A percentile compares a stretch with the other conserved stretches of the same genome.
These are phyloP conservation scores for Nemoura dubitans DNA, from an alignment of 2,888 invertebrate genomes.

Conservation along the genomic window DNA sequence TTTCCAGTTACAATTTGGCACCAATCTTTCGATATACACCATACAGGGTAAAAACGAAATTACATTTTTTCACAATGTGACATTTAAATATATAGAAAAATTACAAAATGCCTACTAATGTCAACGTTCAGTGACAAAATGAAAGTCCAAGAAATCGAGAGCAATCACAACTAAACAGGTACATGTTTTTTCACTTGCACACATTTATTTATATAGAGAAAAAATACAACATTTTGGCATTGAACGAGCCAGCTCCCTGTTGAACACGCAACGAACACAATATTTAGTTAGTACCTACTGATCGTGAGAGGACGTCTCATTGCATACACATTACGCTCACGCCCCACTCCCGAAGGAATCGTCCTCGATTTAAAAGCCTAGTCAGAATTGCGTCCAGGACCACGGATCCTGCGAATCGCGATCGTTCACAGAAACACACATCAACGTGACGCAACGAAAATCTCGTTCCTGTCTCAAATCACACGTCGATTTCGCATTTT, in stretches of 20 bases:
- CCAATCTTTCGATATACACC: background rate
- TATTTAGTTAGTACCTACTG: slow-evolving; percentile 3
- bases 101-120: background rate
- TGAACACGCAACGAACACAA: slow-evolving; percentile 26
- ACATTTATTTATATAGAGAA: background rate
- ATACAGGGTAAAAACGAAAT: background rate
- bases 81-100: slow-evolving; percentile 12
- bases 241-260: background rate
- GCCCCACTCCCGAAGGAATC: background rate
- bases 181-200: background rate
- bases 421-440: background rate
- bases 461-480: background rate
- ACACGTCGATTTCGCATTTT: no score
- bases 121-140: background rate
- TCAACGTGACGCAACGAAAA: background rate
- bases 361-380: background rate
- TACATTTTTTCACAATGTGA: background rate
- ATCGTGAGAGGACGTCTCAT: no score
- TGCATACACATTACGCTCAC: no score
- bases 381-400: slow-evolving; percentile 3
- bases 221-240: slow-evolving; percentile 14
- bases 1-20: background rate
- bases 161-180: background rate
- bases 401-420: background rate
- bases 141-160: background rate